These are phyloP conservation scores for Alcedo quadribrachys DNA, from an alignment of 2,797 vertebrate species.

Conservation along the genomic window DNA sequence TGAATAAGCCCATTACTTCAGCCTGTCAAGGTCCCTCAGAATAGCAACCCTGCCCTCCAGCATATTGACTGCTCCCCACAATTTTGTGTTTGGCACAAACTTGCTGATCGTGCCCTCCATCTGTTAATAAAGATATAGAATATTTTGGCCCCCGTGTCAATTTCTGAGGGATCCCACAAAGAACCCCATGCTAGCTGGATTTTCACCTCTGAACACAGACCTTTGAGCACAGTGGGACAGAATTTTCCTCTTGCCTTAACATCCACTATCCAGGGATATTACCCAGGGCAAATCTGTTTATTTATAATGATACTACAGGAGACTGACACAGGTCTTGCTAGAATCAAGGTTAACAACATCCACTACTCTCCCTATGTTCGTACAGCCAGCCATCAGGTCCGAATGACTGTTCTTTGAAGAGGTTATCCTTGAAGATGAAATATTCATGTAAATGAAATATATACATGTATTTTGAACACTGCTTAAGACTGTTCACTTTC, in stretches of 20 bases:
- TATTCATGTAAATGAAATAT: background rate
- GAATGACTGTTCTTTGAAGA: background rate
- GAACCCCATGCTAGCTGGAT: background rate
- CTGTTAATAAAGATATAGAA: background rate
- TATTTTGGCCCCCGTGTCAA: background rate
- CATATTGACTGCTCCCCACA: background rate
- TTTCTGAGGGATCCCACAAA: background rate
- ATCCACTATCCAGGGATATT: background rate
- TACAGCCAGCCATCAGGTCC: background rate
- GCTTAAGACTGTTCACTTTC: background rate
- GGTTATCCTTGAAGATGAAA: background rate
- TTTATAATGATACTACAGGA: background rate
- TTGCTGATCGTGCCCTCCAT: accelerated
- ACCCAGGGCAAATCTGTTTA: background rate
- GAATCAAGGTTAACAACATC: background rate
- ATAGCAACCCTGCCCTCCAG: background rate
- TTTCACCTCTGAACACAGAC: background rate
- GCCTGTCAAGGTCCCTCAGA: background rate
- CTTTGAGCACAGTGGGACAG: background rate
- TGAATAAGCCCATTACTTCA: background rate
- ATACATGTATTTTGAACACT: background rate
- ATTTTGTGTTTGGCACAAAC: background rate
- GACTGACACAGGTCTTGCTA: background rate
- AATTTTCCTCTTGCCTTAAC: background rate
- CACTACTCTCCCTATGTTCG: background rate